phyloP scores from a whole-genome alignment of 2,113 vertebrate species.

The Puffinus mauretanicus region DNA sequence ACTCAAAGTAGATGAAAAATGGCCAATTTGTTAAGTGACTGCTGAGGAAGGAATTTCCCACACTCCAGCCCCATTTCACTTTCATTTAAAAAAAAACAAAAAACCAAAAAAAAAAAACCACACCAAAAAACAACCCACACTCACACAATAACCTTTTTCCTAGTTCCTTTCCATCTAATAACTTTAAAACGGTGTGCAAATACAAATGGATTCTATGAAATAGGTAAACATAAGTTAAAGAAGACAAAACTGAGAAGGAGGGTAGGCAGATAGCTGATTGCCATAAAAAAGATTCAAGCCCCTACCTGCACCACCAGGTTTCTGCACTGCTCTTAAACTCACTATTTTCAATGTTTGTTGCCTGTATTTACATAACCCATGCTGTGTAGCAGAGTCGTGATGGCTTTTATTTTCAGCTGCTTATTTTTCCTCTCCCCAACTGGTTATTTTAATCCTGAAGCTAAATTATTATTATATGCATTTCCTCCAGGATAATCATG shows the following conservation, averaged over 20 bases:
- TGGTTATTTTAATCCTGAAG: background rate
- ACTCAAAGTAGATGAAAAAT: constrained; percentile 19
- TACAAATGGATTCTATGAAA: background rate
- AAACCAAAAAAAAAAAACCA: background rate
- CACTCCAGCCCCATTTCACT: constrained; percentile 17
- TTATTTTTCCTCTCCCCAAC: background rate
- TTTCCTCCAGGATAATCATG: background rate
- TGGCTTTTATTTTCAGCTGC: background rate
- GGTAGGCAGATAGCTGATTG: background rate
- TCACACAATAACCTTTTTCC: background rate
- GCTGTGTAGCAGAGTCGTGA: background rate
- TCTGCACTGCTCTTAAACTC: background rate
- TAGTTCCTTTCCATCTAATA: background rate
- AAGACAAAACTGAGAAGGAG: background rate
- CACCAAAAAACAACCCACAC: background rate
- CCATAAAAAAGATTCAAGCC: background rate
- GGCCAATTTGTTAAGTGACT: background rate
- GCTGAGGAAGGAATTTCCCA: constrained; percentile 47
- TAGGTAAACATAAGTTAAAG: background rate
- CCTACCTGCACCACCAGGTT: background rate
- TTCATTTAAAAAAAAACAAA: background rate
- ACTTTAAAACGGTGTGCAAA: background rate
- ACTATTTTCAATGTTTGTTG: background rate
- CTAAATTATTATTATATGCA: background rate
- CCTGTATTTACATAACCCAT: background rate